Evolutionary conservation across 1,140 invertebrate genomes (phyloP).

Genomic region (Sweltsa coloradensis): DNA sequence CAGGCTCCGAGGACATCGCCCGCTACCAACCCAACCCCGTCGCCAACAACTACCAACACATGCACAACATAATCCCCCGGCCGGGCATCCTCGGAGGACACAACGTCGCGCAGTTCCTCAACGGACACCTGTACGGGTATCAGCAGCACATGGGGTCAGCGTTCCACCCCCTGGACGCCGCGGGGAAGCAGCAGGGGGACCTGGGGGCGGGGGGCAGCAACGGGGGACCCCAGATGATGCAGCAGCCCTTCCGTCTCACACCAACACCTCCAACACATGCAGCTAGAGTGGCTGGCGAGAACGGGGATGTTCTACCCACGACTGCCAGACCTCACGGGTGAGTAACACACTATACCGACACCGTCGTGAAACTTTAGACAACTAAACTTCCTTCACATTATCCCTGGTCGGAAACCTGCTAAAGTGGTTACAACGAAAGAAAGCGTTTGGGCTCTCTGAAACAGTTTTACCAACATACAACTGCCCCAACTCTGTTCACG

Average conservation of each 20-base stretch:
- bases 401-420: too few relatives aligned
- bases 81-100: conserved; percentile 1
- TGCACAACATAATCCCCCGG: conserved; percentile 4
- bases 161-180: conserved; percentile 10
- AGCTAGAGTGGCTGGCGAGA: conserved; percentile 71
- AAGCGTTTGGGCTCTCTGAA: too few relatives aligned
- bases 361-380: too few relatives aligned
- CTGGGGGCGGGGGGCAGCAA: background rate
- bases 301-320: conserved; percentile 76
- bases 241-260: conserved; percentile 10
- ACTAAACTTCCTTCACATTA: too few relatives aligned
- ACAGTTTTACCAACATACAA: too few relatives aligned
- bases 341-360: too few relatives aligned
- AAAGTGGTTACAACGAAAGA: too few relatives aligned
- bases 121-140: background rate
- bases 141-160: conserved; percentile 2
- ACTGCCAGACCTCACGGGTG: conserved; percentile 48
- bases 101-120: background rate
- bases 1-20: conserved; percentile 18
- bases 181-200: background rate
- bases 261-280: conserved; percentile 61
- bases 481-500: too few relatives aligned
- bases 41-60: too few relatives aligned
- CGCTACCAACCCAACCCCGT: background rate
- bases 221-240: background rate